Evolutionary conservation across 2,888 invertebrate species (phyloP), one percentile per base, ranked within the genome.

Genomic region (Patella caerulea): DNA sequence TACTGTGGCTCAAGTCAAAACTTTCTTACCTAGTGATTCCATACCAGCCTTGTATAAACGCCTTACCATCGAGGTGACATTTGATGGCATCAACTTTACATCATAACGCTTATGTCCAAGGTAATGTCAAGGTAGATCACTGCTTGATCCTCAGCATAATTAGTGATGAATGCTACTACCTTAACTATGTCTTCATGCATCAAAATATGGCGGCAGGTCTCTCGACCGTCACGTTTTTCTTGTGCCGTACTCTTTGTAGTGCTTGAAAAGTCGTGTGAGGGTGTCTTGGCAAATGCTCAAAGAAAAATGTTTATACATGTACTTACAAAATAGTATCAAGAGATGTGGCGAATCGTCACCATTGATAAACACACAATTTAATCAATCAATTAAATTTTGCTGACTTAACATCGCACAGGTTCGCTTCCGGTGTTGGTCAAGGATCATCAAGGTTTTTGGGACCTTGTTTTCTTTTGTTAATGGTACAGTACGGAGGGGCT

Each of bases 141-240:
- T 54, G 73, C 77, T 19, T 77, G 73, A 7, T 65, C 59, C 24
- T 77, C 77, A 0, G 71, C 79, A 73, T 70, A 80, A 34, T 79
- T 78, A 45, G 34, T 69, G 52, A 72, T 73, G 45, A 71, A 80
- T 17, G 19, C 45, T 59, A 76, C 76, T 72, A 74, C 74, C 34
- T 19, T 24, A 15, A 73, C 70, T 45, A 56, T 75, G 73, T 73
- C 78, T 17, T 15, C 69, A 54, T 24, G 71, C 71, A 15, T 78
- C 52, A 69, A 71, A 53, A 15, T 52, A 55, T 14, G 74, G 0
- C 15, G 56, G 15, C 11, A 56, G 56, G 9, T 56, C 4, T n/a
- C n/a, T 15, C 56, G 3, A n/a, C 56, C 56, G 5, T 14, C 56
- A 56, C 56, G 9, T 56, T 15, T 56, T 9, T 56, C 56, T 56